These are phyloP conservation scores for Penaeus monodon DNA, from an alignment of 2,888 invertebrate genomes.

Conservation along the genomic window DNA sequence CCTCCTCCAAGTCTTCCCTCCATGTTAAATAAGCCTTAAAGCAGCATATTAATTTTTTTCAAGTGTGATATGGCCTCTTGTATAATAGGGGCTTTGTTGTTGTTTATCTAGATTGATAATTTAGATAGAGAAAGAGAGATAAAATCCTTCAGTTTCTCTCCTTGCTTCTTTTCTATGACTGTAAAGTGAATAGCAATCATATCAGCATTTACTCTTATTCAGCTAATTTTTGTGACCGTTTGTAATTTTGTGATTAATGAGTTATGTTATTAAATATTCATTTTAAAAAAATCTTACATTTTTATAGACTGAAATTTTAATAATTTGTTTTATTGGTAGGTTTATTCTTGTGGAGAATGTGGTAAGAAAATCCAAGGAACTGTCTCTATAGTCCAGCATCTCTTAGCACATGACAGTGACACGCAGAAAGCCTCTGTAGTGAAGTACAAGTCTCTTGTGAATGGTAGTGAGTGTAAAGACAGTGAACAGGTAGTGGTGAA, in stretches of 20 bases:
- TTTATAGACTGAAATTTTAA: not conserved
- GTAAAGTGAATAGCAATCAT: too few relatives aligned
- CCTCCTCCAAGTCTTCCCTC: too few relatives aligned
- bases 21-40: too few relatives aligned
- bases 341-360: conserved; percentile 64
- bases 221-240: too few relatives aligned
- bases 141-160: too few relatives aligned
- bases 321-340: conserved; percentile 33
- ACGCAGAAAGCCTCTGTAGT: not conserved
- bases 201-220: too few relatives aligned
- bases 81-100: too few relatives aligned
- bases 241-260: not conserved
- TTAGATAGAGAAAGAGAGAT: too few relatives aligned
- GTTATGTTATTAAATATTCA: not conserved
- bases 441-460: conserved; percentile 4
- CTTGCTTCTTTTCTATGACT: too few relatives aligned
- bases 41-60: too few relatives aligned
- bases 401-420: conserved; percentile 57
- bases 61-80: too few relatives aligned
- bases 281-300: not conserved
- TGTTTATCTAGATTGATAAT: too few relatives aligned
- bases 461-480: conserved; percentile 34
- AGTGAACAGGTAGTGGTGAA: conserved; percentile 16
- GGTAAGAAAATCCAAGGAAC: conserved; percentile 63
- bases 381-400: conserved; percentile 63